phyloP scores from a whole-genome alignment of 2,113 vertebrate genomes.

The Heterochromis multidens region DNA sequence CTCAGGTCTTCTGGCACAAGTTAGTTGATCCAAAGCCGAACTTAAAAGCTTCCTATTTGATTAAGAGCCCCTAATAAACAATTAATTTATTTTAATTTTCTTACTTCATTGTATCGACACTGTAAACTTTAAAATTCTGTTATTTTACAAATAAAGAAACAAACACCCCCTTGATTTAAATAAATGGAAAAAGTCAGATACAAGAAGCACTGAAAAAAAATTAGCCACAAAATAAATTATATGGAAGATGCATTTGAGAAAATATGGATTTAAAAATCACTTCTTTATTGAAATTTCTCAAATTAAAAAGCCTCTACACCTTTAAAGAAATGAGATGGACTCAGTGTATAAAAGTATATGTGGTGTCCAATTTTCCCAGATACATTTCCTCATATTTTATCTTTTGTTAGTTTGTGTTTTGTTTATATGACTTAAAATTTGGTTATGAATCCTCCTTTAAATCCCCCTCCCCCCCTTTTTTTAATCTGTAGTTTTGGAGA shows the following conservation, averaged over 20 bases:
- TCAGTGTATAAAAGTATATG: neutral
- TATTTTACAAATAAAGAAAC: neutral
- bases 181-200: too few species aligned
- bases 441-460: neutral
- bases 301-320: too few species aligned
- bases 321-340: too few species aligned
- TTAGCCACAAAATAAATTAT: too few species aligned
- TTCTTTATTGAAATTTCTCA: too few species aligned
- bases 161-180: too few species aligned
- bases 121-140: accelerated
- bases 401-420: too few species aligned
- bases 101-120: neutral
- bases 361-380: neutral
- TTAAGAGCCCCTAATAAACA: neutral
- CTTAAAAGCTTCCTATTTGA: neutral
- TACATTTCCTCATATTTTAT: neutral
- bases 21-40: too few species aligned
- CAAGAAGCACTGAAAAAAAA: too few species aligned
- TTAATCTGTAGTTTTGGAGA: neutral
- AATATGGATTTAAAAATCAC: too few species aligned
- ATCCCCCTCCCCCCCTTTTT: neutral
- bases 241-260: too few species aligned
- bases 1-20: too few species aligned
- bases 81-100: neutral
- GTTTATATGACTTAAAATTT: neutral